Evolutionary conservation across 2,888 invertebrate species (phyloP).

Genomic region (Drosophila planitibia): DNA sequence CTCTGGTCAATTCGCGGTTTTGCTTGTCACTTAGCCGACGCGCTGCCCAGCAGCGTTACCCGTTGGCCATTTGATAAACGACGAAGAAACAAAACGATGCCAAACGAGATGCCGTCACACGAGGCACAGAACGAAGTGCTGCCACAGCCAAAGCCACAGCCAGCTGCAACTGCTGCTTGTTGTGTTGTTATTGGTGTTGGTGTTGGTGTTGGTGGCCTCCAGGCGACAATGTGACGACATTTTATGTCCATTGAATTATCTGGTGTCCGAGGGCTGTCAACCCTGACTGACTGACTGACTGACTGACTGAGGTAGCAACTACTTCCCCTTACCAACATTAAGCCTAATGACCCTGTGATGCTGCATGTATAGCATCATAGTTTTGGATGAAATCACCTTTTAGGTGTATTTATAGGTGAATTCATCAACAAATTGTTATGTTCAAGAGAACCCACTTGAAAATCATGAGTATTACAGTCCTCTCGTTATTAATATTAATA

Average conservation of each 20-base stretch:
- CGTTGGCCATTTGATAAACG: conserved; percentile 81
- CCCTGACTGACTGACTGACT: conserved; percentile 21
- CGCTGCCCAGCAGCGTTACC: conserved; percentile 63
- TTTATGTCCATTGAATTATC: conserved; percentile 62
- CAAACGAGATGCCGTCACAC: conserved; percentile 62
- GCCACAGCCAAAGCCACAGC: conserved; percentile 6
- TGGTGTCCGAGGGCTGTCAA: conserved; percentile 35
- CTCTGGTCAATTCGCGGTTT: conserved; percentile 85
- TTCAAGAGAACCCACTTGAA: not conserved
- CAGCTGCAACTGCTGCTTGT: conserved; percentile 2
- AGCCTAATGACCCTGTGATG: conserved; percentile 31
- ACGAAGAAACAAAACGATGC: conserved; percentile 70
- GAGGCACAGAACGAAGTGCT: conserved; percentile 47
- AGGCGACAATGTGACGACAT: conserved; percentile 80
- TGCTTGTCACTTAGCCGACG: conserved; percentile 83
- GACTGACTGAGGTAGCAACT: not conserved
- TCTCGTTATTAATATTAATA: too few relatives aligned
- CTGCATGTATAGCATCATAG: conserved; percentile 10
- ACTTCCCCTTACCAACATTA: conserved; percentile 5
- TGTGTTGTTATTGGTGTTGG: conserved; percentile 2
- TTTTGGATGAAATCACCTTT: not conserved
- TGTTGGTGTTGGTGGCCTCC: conserved; percentile 34
- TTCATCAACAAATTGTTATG: not conserved
- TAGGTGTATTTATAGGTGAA: not conserved
- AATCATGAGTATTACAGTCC: not conserved